These are phyloP conservation scores for Coenonympha arcania DNA, from an alignment of 2,888 invertebrate genomes.

Conservation along the genomic window DNA sequence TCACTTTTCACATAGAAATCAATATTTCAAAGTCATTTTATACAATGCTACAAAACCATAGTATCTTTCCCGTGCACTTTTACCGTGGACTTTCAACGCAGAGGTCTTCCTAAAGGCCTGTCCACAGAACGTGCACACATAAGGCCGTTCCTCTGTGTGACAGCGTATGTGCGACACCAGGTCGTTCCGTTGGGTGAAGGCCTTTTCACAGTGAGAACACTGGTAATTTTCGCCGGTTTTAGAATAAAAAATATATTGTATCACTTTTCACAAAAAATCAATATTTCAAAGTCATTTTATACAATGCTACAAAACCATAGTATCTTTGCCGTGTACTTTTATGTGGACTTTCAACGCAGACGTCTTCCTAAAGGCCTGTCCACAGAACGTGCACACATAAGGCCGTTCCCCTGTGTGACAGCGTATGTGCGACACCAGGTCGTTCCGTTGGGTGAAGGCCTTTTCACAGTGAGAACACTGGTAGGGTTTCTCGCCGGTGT, in stretches of 20 bases:
- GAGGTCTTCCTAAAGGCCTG: constrained; percentile 70
- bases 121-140: constrained; percentile 61
- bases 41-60: constrained; percentile 10
- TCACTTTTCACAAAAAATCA: too few species aligned
- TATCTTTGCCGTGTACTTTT: constrained; percentile 51
- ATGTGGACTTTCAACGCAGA: constrained; percentile 68
- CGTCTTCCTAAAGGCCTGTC: constrained; percentile 69
- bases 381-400: constrained; percentile 61
- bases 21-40: too few species aligned
- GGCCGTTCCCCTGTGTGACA: constrained; percentile 72
- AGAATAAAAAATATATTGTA: too few species aligned
- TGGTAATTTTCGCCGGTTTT: constrained; percentile 75
- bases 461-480: constrained; percentile 73
- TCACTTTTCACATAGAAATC: too few species aligned
- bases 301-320: constrained; percentile 11
- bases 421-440: constrained; percentile 70
- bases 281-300: too few species aligned
- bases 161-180: constrained; percentile 71
- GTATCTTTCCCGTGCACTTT: constrained; percentile 51
- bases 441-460: constrained; percentile 74
- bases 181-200: constrained; percentile 75
- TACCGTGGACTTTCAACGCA: constrained; percentile 66
- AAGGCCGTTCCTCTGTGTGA: constrained; percentile 70
- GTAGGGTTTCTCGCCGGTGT: constrained; percentile 75
- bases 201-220: constrained; percentile 72